These are phyloP conservation scores for Eubasilissa regina DNA, from an alignment of 1,140 invertebrate species.

Conservation along the genomic window DNA sequence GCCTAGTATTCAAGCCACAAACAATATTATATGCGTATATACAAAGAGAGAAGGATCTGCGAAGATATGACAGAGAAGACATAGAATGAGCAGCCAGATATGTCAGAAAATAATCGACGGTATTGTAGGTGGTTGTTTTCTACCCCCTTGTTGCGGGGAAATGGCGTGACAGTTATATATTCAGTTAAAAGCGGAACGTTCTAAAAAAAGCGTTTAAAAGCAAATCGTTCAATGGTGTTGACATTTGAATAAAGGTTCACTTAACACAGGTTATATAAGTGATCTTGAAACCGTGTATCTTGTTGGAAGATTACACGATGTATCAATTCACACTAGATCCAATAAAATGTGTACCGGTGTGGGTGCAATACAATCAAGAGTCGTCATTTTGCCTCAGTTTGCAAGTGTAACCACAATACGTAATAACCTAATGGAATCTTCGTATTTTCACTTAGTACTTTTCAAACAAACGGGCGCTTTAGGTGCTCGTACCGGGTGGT, in stretches of 20 bases:
- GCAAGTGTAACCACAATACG: too few relatives aligned
- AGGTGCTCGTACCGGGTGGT: too few relatives aligned
- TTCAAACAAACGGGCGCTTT: slow-evolving; percentile 7
- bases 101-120: too few relatives aligned
- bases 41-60: too few relatives aligned
- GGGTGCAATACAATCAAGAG: not conserved
- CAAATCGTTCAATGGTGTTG: not conserved
- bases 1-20: too few relatives aligned
- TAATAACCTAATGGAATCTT: not conserved
- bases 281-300: not conserved
- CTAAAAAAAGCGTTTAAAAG: not conserved
- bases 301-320: not conserved
- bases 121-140: too few relatives aligned
- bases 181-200: too few relatives aligned
- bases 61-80: too few relatives aligned
- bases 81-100: too few relatives aligned
- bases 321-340: slow-evolving; percentile 27
- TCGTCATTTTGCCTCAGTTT: not conserved
- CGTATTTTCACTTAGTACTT: slow-evolving; percentile 3
- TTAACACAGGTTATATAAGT: slow-evolving; percentile 9
- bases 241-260: slow-evolving; percentile 4
- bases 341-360: slow-evolving; percentile 10
- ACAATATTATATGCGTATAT: too few relatives aligned
- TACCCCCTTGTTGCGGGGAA: too few relatives aligned
- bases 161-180: too few relatives aligned